phyloP scores from a whole-genome alignment of 2,888 invertebrate species.

The Cyclophora albipunctata region DNA sequence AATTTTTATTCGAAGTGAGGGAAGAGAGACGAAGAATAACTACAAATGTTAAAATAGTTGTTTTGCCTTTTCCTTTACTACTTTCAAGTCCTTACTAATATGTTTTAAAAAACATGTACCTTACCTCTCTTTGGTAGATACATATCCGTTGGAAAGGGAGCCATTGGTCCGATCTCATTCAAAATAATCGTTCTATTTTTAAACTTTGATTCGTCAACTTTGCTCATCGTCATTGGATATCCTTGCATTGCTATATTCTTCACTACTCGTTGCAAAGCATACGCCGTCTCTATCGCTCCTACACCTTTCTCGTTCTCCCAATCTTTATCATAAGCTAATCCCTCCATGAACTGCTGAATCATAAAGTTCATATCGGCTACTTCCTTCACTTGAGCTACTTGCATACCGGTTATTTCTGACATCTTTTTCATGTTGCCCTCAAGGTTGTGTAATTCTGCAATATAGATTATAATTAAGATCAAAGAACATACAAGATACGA shows the following conservation, averaged over 20 bases:
- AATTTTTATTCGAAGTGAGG: too few relatives aligned
- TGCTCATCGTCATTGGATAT: too few relatives aligned
- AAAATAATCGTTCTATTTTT: slow-evolving; percentile 21
- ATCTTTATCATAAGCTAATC: slow-evolving; percentile 38
- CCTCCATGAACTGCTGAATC: slow-evolving; percentile 49
- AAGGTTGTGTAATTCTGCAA: slow-evolving; percentile 27
- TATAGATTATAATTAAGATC: too few relatives aligned
- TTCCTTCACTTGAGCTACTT: slow-evolving; percentile 44
- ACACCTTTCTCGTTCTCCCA: slow-evolving; percentile 43
- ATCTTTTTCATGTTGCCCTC: slow-evolving; percentile 44
- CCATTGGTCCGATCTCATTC: slow-evolving; percentile 38
- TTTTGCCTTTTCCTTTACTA: too few relatives aligned
- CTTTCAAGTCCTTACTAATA: too few relatives aligned
- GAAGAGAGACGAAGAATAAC: too few relatives aligned
- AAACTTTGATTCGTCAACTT: neutral
- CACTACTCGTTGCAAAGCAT: slow-evolving; percentile 44
- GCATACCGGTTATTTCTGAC: slow-evolving; percentile 46
- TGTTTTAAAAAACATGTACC: too few relatives aligned
- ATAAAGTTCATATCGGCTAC: slow-evolving; percentile 45
- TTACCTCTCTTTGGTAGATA: too few relatives aligned
- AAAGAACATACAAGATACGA: too few relatives aligned
- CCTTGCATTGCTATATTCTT: slow-evolving; percentile 26
- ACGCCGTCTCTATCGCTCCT: slow-evolving; percentile 38
- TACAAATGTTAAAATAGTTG: too few relatives aligned
- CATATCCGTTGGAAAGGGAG: slow-evolving; percentile 17